Evolutionary conservation across 2,888 invertebrate genomes (phyloP).

Genomic region (Frankliniella fusca): DNA sequence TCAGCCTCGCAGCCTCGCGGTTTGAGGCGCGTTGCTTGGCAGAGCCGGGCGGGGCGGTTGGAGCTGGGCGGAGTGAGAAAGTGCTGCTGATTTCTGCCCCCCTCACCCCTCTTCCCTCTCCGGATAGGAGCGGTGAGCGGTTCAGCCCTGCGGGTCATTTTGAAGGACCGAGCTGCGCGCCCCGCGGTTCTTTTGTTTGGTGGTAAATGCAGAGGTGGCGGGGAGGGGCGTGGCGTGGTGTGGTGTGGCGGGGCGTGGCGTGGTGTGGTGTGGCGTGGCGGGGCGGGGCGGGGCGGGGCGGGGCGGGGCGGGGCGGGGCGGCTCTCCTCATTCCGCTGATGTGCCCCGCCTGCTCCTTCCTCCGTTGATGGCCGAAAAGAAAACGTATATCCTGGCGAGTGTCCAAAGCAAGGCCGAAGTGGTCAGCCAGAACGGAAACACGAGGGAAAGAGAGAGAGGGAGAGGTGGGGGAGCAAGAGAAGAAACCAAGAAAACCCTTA

Average conservation of each 20-base stretch:
- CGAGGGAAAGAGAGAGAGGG: background rate
- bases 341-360: background rate
- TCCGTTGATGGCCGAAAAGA: conserved; percentile 13
- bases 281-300: too few relatives aligned
- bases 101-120: background rate
- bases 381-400: conserved; percentile 26
- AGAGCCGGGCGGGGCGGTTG: too few relatives aligned
- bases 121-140: background rate
- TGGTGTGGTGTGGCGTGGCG: too few relatives aligned
- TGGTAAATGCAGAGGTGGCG: too few relatives aligned
- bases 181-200: background rate
- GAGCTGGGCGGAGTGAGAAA: too few relatives aligned
- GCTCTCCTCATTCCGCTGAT: conserved; percentile 4
- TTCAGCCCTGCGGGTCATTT: background rate
- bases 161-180: background rate
- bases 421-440: conserved; percentile 25
- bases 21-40: too few relatives aligned
- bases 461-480: background rate
- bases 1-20: too few relatives aligned
- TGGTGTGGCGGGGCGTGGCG: too few relatives aligned
- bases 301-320: background rate
- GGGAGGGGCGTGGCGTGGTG: too few relatives aligned
- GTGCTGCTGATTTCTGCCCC: background rate
- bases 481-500: conserved; percentile 18
- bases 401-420: conserved; percentile 25